These are phyloP conservation scores for Cyclopterus lumpus DNA, from an alignment of 2,797 vertebrate species.

Conservation along the genomic window DNA sequence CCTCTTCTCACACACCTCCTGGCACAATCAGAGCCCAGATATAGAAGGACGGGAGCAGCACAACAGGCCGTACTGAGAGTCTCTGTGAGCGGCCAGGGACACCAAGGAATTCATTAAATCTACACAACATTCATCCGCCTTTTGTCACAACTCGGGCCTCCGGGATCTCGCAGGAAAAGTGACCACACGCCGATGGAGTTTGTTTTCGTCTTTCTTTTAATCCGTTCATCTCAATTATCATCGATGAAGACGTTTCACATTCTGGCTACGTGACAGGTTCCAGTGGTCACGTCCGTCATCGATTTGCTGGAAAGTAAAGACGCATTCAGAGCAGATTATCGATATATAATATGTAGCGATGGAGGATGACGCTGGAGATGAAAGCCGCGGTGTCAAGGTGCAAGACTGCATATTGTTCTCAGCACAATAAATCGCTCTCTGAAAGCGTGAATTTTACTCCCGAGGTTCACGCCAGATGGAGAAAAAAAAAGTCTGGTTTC, in stretches of 20 bases:
- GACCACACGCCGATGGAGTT: constrained; percentile 24
- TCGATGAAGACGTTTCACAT: constrained; percentile 19
- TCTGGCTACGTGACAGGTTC: constrained; percentile 9
- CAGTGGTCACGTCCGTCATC: too few relatives aligned
- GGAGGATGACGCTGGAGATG: constrained; percentile 9
- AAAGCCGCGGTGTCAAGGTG: constrained; percentile 2
- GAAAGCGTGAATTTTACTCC: constrained; percentile 13
- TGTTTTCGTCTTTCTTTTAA: constrained; percentile 10
- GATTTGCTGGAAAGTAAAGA: too few relatives aligned
- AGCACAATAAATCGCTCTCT: not conserved
- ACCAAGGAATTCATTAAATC: constrained; percentile 65
- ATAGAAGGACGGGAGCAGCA: constrained; percentile 46
- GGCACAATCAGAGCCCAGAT: constrained; percentile 46
- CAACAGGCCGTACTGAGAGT: constrained; percentile 57
- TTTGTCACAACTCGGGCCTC: constrained; percentile 56
- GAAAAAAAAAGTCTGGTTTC: constrained; percentile 32
- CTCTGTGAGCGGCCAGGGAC: constrained; percentile 50
- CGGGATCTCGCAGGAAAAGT: constrained; percentile 52
- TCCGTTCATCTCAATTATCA: constrained; percentile 30
- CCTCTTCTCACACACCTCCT: constrained; percentile 45
- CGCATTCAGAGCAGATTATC: constrained; percentile 26
- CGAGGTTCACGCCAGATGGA: constrained; percentile 27
- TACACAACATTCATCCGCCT: constrained; percentile 55
- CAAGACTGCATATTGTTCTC: not conserved
- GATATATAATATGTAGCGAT: constrained; percentile 2